Base-by-base conservation (phyloP, 1,140 invertebrate species). In the Cydia pomonella region DNA sequence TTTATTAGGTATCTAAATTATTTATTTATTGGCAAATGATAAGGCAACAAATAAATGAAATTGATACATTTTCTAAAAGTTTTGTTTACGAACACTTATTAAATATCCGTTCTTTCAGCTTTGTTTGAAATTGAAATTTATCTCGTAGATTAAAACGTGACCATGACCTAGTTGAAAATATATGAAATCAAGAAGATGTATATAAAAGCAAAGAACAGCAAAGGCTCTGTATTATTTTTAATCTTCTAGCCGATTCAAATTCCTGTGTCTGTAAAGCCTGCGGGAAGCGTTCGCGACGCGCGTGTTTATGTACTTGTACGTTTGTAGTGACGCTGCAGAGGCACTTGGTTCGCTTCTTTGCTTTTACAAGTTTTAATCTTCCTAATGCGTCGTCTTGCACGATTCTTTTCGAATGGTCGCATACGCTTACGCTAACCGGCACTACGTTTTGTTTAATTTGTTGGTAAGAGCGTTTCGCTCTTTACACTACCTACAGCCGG, bases 331-430 rank as follows among this genome's bases (percentile, higher is more conserved):
- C 79, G 77, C 75, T 79, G 74, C 75, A 78, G 81, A 85, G 78
- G 80, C 82, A 79, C 80, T 82, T 76, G 78, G 73, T 81, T 75
- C 76, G 78, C 78, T 81, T 81, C 82, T 87, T 87, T 87, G 82
- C 85, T 84, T 87, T 87, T 87, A 82, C 84, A 84, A 84, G 78
- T 91, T 91, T 90, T 88, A 92, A 92, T 92, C 88, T 89, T 83
- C 79, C 87, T 92, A 91, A 92, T 92, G 90, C 84, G 80, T 86
- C 84, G 82, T 82, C 75, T 85, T 77, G 82, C 84, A 80, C 76
- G 33, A 44, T 84, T 80, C 82, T 89, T 85, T 82, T 86, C 80
- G 87, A 88, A 91, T 86, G 83, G 76, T 83, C 74, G 79, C 77
- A 73, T 74, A 74, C 79, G 76, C 78, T 84, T 83, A 81, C 80